Percentiles rank a stretch among this genome's conserved stretches.
Conservation (phyloP, 2,113 vertebrate genomes). For the Sphaerodactylus townsendi region DNA sequence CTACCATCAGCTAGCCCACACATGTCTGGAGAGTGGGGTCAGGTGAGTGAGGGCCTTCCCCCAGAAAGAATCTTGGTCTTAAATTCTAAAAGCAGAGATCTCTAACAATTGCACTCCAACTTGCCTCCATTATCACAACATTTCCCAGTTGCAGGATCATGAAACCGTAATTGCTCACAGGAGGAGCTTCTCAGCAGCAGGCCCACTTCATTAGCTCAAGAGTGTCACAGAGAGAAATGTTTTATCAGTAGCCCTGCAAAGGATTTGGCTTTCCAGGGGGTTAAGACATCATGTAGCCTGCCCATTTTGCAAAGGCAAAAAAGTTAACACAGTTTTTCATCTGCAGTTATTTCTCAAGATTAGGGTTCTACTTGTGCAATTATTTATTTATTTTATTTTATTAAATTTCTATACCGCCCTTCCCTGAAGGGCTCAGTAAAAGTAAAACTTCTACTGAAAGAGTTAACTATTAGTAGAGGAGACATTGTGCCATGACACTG, state of each 20-base stretch:
- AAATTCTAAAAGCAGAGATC: no score
- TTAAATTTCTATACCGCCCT: no score
- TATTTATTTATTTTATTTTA: no score
- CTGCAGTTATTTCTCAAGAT: slow-evolving; percentile 15
- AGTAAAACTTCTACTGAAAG: not conserved
- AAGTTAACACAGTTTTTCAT: not conserved
- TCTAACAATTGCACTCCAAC: not conserved
- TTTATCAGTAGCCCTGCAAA: not conserved
- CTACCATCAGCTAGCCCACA: not conserved
- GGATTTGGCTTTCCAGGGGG: not conserved
- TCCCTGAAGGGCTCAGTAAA: no score
- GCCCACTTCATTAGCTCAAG: slow-evolving; percentile 5
- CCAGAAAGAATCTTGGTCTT: no score
- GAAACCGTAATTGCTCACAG: not conserved
- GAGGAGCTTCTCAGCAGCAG: not conserved
- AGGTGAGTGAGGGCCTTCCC: no score
- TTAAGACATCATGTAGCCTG: not conserved
- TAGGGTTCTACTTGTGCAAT: not conserved
- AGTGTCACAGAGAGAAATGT: not conserved
- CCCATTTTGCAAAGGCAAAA: not conserved
- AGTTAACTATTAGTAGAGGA: not conserved
- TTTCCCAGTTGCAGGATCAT: not conserved
- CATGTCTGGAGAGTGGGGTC: not conserved
- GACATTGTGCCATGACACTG: not conserved
- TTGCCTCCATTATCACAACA: not conserved